phyloP scores from a whole-genome alignment of 1,140 invertebrate species.

The Cephus cinctus region DNA sequence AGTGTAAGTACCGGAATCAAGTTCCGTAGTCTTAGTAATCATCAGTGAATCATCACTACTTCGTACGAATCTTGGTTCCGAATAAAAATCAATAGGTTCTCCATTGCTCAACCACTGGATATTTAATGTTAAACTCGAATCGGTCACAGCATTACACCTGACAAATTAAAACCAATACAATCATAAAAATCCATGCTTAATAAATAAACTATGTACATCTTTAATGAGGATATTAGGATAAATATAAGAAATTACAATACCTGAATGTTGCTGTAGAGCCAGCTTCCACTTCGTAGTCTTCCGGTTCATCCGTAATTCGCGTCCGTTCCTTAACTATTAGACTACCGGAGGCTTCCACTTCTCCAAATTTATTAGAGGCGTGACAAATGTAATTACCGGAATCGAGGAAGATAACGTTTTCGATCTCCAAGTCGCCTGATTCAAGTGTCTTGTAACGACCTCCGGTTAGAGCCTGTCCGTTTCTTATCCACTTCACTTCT shows the following conservation, averaged over 20 bases:
- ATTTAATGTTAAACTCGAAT: constrained; percentile 73
- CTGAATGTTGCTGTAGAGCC: constrained; percentile 85
- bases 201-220: neutral
- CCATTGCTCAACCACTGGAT: constrained; percentile 90
- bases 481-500: constrained; percentile 89
- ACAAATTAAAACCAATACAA: neutral
- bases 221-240: neutral
- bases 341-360: constrained; percentile 71
- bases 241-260: constrained; percentile 22
- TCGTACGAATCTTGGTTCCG: constrained; percentile 78
- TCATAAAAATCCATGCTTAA: neutral
- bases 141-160: constrained; percentile 86
- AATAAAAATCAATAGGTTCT: constrained; percentile 83
- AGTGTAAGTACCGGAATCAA: constrained; percentile 94
- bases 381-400: constrained; percentile 87
- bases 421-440: constrained; percentile 84
- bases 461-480: constrained; percentile 79
- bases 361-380: constrained; percentile 91
- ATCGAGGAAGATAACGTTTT: constrained; percentile 80
- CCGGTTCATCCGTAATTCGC: constrained; percentile 79
- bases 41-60: constrained; percentile 89
- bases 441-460: constrained; percentile 72
- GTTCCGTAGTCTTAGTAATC: constrained; percentile 89
- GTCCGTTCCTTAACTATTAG: constrained; percentile 85
- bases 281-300: constrained; percentile 88